phyloP scores from a whole-genome alignment of 2,888 invertebrate species.

The Noctuana brunneofusca region DNA sequence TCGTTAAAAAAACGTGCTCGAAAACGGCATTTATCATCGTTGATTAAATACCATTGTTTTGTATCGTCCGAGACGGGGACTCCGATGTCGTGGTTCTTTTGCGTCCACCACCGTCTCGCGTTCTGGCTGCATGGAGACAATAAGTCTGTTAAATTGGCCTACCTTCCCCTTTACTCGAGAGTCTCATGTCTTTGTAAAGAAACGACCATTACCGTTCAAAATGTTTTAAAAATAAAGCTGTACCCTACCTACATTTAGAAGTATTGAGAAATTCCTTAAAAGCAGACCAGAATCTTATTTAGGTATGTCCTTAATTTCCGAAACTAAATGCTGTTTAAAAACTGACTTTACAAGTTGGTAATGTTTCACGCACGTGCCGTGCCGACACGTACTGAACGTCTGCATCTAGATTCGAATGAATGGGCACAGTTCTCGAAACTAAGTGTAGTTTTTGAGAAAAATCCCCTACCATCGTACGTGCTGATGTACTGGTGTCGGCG shows the following conservation, averaged over 20 bases:
- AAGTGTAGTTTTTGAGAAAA: slow-evolving; percentile 67
- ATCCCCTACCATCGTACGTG: slow-evolving; percentile 59
- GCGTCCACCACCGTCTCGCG: slow-evolving; percentile 66
- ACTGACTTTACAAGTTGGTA: slow-evolving; percentile 18
- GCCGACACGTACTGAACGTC: slow-evolving; percentile 66
- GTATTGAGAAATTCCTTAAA: no score
- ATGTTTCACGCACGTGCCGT: slow-evolving; percentile 24
- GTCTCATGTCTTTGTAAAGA: background rate
- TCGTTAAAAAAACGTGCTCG: slow-evolving; percentile 82
- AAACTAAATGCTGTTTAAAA: no score
- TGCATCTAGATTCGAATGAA: slow-evolving; percentile 70
- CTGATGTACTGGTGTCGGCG: slow-evolving; percentile 49
- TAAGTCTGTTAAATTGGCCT: slow-evolving; percentile 83
- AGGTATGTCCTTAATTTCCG: no score
- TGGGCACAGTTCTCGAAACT: slow-evolving; percentile 60
- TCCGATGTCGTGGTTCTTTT: slow-evolving; percentile 72
- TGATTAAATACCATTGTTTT: slow-evolving; percentile 84
- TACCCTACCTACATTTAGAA: no score
- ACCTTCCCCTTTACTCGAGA: slow-evolving; percentile 36
- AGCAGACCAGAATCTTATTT: no score
- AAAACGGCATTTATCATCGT: slow-evolving; percentile 82
- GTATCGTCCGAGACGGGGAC: slow-evolving; percentile 76
- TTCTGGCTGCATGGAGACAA: slow-evolving; percentile 78
- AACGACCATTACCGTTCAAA: background rate
- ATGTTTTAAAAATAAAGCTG: background rate